These are phyloP conservation scores for Agapornis canus DNA, from an alignment of 2,797 vertebrate species.

Conservation along the genomic window DNA sequence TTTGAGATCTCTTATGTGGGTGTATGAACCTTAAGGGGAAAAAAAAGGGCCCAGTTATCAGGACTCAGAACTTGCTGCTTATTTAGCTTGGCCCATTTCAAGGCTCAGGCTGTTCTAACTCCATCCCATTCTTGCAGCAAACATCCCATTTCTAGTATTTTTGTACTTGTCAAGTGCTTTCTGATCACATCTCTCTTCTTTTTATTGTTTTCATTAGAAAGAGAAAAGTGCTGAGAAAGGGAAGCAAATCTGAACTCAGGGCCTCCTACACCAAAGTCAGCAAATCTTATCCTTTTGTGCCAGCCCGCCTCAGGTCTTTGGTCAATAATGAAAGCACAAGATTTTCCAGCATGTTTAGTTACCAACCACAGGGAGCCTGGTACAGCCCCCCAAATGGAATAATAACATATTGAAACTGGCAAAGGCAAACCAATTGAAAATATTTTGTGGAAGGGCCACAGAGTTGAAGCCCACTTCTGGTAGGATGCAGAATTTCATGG, in stretches of 20 bases:
- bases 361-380: slow-evolving; percentile 42
- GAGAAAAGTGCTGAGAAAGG: slow-evolving; percentile 61
- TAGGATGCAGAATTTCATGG: slow-evolving; percentile 8
- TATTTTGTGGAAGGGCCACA: background rate
- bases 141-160: slow-evolving; percentile 49
- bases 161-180: slow-evolving; percentile 45
- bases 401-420: slow-evolving; percentile 34
- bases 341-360: slow-evolving; percentile 42
- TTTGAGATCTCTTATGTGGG: slow-evolving; percentile 41
- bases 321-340: slow-evolving; percentile 47
- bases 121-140: slow-evolving; percentile 40
- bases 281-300: slow-evolving; percentile 57
- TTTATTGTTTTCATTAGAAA: slow-evolving; percentile 63
- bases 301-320: slow-evolving; percentile 35
- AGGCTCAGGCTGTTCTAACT: slow-evolving; percentile 41
- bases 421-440: slow-evolving; percentile 29
- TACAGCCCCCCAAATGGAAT: background rate
- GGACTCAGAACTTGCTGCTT: slow-evolving; percentile 35
- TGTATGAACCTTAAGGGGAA: slow-evolving; percentile 24
- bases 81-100: slow-evolving; percentile 62
- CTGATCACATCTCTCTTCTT: slow-evolving; percentile 50
- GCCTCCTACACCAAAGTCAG: slow-evolving; percentile 60
- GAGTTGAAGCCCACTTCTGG: background rate
- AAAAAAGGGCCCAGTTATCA: slow-evolving; percentile 30
- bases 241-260: slow-evolving; percentile 17